Base-by-base conservation (phyloP, 1,140 invertebrate species). In the Platyura marginata region DNA sequence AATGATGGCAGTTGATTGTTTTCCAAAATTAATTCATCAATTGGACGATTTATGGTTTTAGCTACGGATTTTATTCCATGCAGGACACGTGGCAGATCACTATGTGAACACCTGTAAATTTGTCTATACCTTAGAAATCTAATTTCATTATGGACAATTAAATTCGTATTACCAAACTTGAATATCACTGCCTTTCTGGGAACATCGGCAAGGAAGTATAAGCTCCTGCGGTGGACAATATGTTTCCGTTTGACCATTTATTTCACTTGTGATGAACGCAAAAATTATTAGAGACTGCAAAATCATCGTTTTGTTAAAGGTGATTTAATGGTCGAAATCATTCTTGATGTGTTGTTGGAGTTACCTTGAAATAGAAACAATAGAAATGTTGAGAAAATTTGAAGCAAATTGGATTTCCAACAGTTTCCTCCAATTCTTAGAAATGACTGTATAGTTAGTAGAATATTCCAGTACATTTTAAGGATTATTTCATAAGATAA, bases 21-120 rank as follows among this genome's bases (percentile, higher is more conserved):
- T 62, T 89, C 85, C 45, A 89, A 65, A 37, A 89, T 86, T 34
- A 89, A 52, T 53, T 89, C 85, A 54, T 87, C 85, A 43, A 89
- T 77, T 9, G 79, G 74, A 33, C 70, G 71, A 40, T 67, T 70
- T 18, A 83, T 61, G 41, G 74, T 70, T 36, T 77, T 69, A 41
- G 77, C 76, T 20, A 84, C 69, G 10, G 74, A 67, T 47, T 79
- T 75, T 9, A 88, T 56, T 8, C 79, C 80, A 49, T 78, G 76
- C 41, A 79, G 57, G 3, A 86, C 79, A 52, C 73, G 74, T 1
- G 74, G 71, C 42, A 87, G 63, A 49, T 87, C 83, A 63, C 81
- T 85, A 59, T 87, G 82, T 32, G 82, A 85, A 55, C 84, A 89
- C 84, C 84, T 88, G 51, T 2, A 37, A 38, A 25, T 21, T 9